These are phyloP conservation scores for Caenorhabditis sp. DNA, from an alignment of 2,888 invertebrate genomes.

Conservation along the genomic window DNA sequence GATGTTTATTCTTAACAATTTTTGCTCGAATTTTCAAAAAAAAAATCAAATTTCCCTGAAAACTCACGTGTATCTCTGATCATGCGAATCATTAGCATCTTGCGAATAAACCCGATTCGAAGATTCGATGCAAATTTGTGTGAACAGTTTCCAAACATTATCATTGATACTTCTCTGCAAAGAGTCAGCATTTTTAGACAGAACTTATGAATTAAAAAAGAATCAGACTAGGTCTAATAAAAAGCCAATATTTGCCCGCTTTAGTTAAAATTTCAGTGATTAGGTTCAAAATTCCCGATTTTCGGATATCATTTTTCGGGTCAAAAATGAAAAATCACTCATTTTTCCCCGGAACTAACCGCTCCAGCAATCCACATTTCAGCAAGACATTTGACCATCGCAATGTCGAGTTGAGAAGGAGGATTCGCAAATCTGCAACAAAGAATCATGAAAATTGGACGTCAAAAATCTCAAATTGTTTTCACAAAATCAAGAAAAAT, in stretches of 20 bases:
- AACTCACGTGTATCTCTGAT: constrained; percentile 60
- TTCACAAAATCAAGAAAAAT: neutral
- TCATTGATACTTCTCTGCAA: constrained; percentile 79
- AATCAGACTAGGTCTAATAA: no score
- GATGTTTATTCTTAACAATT: neutral
- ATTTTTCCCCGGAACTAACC: no score
- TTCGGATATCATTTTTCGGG: no score
- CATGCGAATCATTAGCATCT: constrained; percentile 45
- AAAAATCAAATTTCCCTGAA: neutral
- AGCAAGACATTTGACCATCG: constrained; percentile 96
- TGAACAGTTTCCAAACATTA: constrained; percentile 97
- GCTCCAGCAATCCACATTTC: constrained; percentile 89
- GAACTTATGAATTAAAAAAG: neutral
- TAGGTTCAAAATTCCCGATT: no score
- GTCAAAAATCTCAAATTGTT: no score
- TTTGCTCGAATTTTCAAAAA: neutral
- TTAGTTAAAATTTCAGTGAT: no score
- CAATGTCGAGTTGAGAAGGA: constrained; percentile 87
- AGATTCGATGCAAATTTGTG: constrained; percentile 90
- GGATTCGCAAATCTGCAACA: constrained; percentile 91
- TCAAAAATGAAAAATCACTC: neutral
- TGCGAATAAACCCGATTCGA: constrained; percentile 66
- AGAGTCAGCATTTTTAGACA: no score
- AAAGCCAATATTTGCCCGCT: no score
- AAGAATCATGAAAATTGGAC: no score